Evolutionary conservation across 2,113 vertebrate genomes (phyloP), one percentile per base, ranked within the genome.

Genomic region (Coptodon bakossiorum): DNA sequence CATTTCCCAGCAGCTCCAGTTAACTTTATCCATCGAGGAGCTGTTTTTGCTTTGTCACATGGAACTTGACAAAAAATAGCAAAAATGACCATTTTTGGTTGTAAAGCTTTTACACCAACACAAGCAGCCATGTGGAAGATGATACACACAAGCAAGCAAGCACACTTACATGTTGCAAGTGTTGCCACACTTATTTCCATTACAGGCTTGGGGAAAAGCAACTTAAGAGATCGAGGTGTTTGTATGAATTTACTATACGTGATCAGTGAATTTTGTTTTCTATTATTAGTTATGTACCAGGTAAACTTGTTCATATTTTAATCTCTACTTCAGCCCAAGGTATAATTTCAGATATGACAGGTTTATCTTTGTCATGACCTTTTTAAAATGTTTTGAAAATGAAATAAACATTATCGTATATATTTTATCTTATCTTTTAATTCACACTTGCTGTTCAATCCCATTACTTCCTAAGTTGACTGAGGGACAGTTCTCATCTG

Each of bases 341-440:
- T 34, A n/a, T 54, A 56, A 85, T 82, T 86, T 27, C 59, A 90
- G 52, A 71, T 43, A 86, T 53, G 22, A 43, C 56, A 53, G 61
- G 59, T 54, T 83, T 90, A 68, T 79, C 87, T 92, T 84, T 87
- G 38, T 56, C 50, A 24, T 80, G 52, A 86, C 78, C 83, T 89
- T 92, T 89, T 83, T 43, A 14, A 88, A 88, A 87, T 68, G 79
- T 56, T 81, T 50, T 61, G n/a, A 80, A 94, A 88, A 86, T 81
- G 31, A 86, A 92, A 89, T 84, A 83, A 90, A 92, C 88, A 89
- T 83, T 76, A 43, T 80, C 31, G 10, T 50, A 54, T 78, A 83
- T 88, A 84, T 61, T 45, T 2, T 54, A 22, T 52, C 16, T 90
- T 92, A 92, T 94, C 91, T 91, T 92, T 90, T 89, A 92, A 90